Evolutionary conservation across 2,888 invertebrate genomes (phyloP), one percentile per base, ranked within the genome.

Genomic region (Protula sp.): DNA sequence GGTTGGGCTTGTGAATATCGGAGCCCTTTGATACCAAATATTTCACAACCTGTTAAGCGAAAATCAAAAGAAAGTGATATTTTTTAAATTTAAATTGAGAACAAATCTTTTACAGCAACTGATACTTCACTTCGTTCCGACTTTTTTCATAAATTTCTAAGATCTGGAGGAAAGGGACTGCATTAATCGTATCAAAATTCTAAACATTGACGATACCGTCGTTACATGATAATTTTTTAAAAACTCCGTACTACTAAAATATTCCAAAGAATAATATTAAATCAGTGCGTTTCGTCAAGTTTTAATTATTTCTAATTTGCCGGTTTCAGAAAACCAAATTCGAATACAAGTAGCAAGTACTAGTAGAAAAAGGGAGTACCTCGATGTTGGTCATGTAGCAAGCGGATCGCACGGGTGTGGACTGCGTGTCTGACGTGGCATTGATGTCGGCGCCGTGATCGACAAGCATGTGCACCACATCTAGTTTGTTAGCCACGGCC

Each of bases 401-500:
- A 14, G 94, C 92, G 60, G 91, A 91, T 70, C 94, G 86, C 60
- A 93, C 91, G 9, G 93, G 91, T 1, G 81, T 80, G 9, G 92
- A 92, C 64, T 92, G 92, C 29, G 89, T 88, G 83, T 93, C 93
- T 0, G 90, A 91, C 50, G 88, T 86, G 47, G 91, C 90, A 84
- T 94, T 89, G n/a, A 94, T 86, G 75, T 89, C 86, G 45, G 93
- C 93, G 60, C 90, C 91, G 71, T 90, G 87, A 62, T 87, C 85
- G 26, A 91, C 86, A 59, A 94, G 85, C 78, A 87, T 87, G 75
- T 88, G 87, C 55, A 94, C 87, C 67, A 91, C 88, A 48, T 85
- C 84, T 19, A 92, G 79, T 69, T 88, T 88, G 19, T 92, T 92
- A 3, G 90, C 88, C 1, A 94, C 94, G 2, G 92, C 90, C 1